Conservation (phyloP, 2,797 vertebrate species). For the Zalophus californianus region DNA sequence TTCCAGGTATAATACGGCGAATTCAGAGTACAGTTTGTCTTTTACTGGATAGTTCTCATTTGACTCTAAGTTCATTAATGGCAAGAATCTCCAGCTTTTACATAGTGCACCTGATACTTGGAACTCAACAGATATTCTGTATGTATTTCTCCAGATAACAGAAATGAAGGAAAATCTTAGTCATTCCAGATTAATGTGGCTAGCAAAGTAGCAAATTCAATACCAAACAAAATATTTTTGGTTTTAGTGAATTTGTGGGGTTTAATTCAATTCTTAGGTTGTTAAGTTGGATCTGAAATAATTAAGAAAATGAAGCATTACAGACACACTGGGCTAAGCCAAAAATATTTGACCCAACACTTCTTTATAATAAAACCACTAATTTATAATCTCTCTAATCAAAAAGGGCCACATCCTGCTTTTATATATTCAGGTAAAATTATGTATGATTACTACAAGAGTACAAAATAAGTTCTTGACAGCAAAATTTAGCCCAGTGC, state of each 20-base stretch:
- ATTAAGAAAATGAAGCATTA: neutral
- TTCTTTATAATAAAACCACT: neutral
- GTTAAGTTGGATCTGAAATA: neutral
- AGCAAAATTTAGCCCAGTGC: neutral
- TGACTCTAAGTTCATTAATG: neutral
- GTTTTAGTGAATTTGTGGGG: neutral
- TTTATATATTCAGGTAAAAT: slow-evolving; percentile 12
- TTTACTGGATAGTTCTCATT: neutral
- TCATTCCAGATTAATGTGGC: neutral
- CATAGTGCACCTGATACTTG: neutral
- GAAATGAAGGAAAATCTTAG: neutral
- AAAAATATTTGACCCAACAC: neutral
- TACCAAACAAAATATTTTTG: neutral
- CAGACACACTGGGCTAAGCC: neutral
- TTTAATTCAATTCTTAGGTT: neutral
- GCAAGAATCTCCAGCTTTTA: neutral
- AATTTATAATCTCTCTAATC: slow-evolving; percentile 27
- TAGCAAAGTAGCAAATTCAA: neutral
- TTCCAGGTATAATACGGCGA: neutral
- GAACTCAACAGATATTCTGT: neutral
- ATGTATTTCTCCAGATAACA: neutral
- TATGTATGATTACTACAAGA: neutral
- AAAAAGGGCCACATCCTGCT: neutral
- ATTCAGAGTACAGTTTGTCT: neutral
- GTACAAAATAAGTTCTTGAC: slow-evolving; percentile 1